These are phyloP conservation scores for Virgularia gustaviana DNA, from an alignment of 92 coral and sea anemone species.

Conservation along the genomic window DNA sequence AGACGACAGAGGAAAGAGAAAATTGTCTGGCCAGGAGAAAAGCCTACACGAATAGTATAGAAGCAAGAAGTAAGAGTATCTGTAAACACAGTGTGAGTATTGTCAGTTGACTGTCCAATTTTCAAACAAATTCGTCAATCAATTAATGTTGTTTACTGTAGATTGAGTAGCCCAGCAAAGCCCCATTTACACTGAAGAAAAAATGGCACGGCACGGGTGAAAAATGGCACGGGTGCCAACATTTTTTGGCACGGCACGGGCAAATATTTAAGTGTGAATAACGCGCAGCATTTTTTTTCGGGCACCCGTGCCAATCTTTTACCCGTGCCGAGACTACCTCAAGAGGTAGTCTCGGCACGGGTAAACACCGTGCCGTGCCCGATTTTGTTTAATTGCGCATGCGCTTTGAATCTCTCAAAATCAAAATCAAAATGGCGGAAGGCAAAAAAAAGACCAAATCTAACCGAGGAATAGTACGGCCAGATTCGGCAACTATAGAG, in stretches of 20 bases:
- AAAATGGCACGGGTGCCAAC: conserved; percentile 4
- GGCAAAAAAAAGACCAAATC: not conserved
- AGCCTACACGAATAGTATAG: too few species aligned
- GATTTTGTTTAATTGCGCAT: not conserved
- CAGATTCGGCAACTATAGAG: conserved; percentile 34
- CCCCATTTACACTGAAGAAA: conserved; percentile 4
- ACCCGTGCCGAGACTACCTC: conserved; percentile 18
- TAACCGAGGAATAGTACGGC: conserved; percentile 17
- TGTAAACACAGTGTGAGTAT: too few species aligned
- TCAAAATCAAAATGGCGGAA: conserved; percentile 17
- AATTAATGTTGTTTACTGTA: too few species aligned
- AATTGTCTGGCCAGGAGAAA: too few species aligned
- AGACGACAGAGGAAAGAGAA: too few species aligned
- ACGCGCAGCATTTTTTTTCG: not conserved
- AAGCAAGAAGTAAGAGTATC: too few species aligned
- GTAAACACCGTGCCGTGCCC: not conserved
- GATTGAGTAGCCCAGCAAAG: too few species aligned
- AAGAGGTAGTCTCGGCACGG: conserved; percentile 8
- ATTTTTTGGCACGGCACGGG: not conserved
- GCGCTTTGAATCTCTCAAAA: not conserved
- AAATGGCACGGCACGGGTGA: conserved; percentile 15
- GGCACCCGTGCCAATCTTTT: not conserved
- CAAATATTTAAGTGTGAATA: not conserved
- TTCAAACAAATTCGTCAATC: too few species aligned
- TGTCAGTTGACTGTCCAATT: too few species aligned